phyloP scores from a whole-genome alignment of 2,888 invertebrate species.

The Ischnura elegans region DNA sequence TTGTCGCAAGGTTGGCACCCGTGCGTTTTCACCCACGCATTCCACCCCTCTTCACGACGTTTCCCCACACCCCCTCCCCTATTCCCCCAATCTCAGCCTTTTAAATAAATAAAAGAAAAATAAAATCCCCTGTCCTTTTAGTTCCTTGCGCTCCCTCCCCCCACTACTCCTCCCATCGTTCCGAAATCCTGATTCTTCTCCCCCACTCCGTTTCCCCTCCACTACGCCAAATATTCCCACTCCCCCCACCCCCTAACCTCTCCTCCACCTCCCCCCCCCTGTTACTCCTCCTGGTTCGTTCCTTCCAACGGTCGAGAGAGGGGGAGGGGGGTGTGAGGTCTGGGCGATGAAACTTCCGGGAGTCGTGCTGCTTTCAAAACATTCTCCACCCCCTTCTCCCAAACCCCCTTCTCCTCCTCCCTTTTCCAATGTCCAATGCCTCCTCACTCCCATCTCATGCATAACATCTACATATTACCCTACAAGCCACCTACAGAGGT shows the following conservation, averaged over 20 bases:
- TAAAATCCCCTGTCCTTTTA: slow-evolving; percentile 14
- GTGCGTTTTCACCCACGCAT: background rate
- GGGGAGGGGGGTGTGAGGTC: background rate
- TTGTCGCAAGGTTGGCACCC: background rate
- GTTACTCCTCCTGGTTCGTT: background rate
- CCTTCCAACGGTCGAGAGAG: background rate
- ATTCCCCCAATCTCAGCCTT: background rate
- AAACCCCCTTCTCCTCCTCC: background rate
- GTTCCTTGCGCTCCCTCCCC: background rate
- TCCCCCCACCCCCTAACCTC: background rate
- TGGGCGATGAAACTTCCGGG: slow-evolving; percentile 28
- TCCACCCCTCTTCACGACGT: background rate
- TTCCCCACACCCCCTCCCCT: background rate
- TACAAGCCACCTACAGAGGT: background rate
- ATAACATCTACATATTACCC: background rate
- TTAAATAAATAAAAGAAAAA: no score
- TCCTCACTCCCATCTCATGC: background rate
- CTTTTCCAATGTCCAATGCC: background rate
- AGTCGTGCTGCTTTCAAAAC: slow-evolving; percentile 31
- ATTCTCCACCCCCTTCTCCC: background rate
- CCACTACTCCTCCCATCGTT: background rate
- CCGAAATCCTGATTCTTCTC: background rate
- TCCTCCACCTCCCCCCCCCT: background rate
- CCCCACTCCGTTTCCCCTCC: background rate
- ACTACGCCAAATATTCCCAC: background rate